A percentile compares a stretch with the other conserved stretches of the same genome.
These are phyloP conservation scores for Petrolisthes manimaculis DNA, from an alignment of 2,888 invertebrate genomes.

Conservation along the genomic window DNA sequence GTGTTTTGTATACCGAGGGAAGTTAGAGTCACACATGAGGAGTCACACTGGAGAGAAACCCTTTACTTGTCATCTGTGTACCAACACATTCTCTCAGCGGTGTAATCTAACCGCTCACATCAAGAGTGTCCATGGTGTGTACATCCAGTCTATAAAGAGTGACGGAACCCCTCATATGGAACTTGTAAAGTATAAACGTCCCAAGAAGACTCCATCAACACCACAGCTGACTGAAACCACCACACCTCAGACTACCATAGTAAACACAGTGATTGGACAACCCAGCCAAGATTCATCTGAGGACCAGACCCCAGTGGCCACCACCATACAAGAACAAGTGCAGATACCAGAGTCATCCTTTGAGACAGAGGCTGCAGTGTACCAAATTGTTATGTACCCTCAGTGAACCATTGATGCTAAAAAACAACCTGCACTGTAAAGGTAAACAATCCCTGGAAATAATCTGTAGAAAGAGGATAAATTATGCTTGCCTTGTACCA, in stretches of 20 bases:
- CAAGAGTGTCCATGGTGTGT: conserved; percentile 55
- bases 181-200: conserved; percentile 50
- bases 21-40: conserved; percentile 50
- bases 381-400: conserved; percentile 55
- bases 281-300: background rate
- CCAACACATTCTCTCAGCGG: conserved; percentile 45
- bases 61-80: conserved; percentile 42
- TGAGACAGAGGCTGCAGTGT: conserved; percentile 58
- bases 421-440: background rate
- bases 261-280: conserved; percentile 23
- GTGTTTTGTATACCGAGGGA: conserved; percentile 47
- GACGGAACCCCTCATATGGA: conserved; percentile 57
- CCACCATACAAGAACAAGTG: conserved; percentile 47
- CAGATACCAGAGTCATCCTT: conserved; percentile 54
- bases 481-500: background rate
- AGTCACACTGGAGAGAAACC: conserved; percentile 58
- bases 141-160: conserved; percentile 54
- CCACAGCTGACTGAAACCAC: background rate
- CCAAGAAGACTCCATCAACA: conserved; percentile 34
- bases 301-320: conserved; percentile 31
- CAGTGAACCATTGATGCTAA: background rate
- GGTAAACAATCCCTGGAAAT: background rate
- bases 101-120: conserved; percentile 52
- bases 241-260: background rate
- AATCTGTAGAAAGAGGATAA: background rate